Evolutionary conservation across 2,888 invertebrate genomes (phyloP).

Genomic region (Eudasyphora cyanicolor): DNA sequence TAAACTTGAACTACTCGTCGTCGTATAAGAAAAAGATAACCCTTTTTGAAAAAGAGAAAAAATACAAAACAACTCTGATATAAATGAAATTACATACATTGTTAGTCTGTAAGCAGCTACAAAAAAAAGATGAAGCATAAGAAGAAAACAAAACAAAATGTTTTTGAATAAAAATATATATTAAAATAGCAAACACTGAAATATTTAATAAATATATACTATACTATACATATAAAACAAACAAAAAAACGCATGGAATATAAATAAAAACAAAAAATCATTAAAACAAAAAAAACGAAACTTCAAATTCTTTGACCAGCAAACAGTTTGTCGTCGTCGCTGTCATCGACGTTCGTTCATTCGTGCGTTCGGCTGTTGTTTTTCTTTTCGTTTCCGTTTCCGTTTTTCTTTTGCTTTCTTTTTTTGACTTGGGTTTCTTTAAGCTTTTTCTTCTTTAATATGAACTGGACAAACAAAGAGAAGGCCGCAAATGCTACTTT

Average conservation of each 20-base stretch:
- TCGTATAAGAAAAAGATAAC: constrained; percentile 22
- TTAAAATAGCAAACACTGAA: constrained; percentile 64
- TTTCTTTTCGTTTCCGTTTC: background rate
- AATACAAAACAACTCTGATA: constrained; percentile 50
- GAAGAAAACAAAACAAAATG: constrained; percentile 51
- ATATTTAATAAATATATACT: constrained; percentile 63
- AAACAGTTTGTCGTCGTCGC: too few relatives aligned
- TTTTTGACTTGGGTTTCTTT: too few relatives aligned
- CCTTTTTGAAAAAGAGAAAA: constrained; percentile 30
- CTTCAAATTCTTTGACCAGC: background rate
- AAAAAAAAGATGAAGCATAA: constrained; percentile 35
- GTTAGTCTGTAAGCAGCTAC: constrained; percentile 66
- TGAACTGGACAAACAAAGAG: background rate
- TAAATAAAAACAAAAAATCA: constrained; percentile 45
- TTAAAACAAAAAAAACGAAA: constrained; percentile 10
- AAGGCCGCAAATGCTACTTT: too few relatives aligned
- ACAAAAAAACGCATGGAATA: constrained; percentile 48
- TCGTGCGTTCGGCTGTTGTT: background rate
- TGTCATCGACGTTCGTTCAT: too few relatives aligned
- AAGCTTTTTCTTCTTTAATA: background rate
- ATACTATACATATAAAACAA: constrained; percentile 50
- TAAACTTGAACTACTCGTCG: constrained; percentile 29
- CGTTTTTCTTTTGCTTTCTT: background rate
- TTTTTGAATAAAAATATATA: constrained; percentile 60
- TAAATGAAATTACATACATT: constrained; percentile 60